Conservation (phyloP, 2,113 vertebrate genomes). For the Takifugu bimaculatus region DNA sequence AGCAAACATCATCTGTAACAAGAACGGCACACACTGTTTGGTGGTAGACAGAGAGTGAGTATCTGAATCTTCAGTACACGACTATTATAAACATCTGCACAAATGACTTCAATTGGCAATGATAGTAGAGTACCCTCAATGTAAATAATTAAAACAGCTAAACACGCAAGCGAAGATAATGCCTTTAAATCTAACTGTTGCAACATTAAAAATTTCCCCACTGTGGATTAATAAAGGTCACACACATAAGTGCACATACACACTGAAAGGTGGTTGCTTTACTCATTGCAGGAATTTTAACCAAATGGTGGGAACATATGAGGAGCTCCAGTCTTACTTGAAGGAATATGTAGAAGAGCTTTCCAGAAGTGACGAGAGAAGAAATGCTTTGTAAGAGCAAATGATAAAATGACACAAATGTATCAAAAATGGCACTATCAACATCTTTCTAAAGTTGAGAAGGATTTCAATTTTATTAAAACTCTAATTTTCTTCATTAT, state of each 20-base stretch:
- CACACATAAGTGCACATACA: too few relatives aligned
- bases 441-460: too few relatives aligned
- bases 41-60: conserved; percentile 94
- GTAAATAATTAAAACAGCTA: too few relatives aligned
- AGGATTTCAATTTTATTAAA: too few relatives aligned
- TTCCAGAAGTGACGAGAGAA: conserved; percentile 79
- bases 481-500: not conserved
- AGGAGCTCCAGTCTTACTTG: conserved; percentile 87
- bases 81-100: too few relatives aligned
- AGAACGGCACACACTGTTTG: conserved; percentile 86
- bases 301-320: conserved; percentile 90
- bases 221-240: too few relatives aligned
- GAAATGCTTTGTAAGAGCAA: conserved; percentile 77
- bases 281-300: conserved; percentile 81
- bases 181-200: too few relatives aligned
- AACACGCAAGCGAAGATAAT: too few relatives aligned
- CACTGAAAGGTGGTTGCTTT: not conserved
- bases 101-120: too few relatives aligned
- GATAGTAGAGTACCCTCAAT: too few relatives aligned
- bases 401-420: not conserved
- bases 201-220: too few relatives aligned
- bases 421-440: not conserved
- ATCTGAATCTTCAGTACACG: not conserved
- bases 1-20: conserved; percentile 87
- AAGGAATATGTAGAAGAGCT: conserved; percentile 87